A percentile compares a stretch with the other conserved stretches of the same genome.
Evolutionary conservation across 1,140 invertebrate species (phyloP).

Genomic region (Penaeus japonicus): DNA sequence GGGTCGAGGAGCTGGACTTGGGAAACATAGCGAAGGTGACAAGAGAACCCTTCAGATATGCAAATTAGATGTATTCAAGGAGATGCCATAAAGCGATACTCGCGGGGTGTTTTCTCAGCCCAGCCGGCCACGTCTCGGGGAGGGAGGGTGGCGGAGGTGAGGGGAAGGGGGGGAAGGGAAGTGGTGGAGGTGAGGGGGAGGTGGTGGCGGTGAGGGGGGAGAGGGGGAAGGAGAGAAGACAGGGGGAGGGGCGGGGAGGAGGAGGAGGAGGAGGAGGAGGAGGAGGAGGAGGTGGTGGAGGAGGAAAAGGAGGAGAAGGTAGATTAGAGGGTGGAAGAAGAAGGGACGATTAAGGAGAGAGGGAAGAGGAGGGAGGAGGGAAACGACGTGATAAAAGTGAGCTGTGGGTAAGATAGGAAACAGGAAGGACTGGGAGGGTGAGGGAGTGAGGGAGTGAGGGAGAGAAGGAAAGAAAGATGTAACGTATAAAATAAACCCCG

Average conservation of each 20-base stretch:
- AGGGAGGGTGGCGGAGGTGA: not conserved
- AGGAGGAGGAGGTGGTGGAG: not conserved
- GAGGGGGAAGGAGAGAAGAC: not conserved
- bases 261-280: not conserved
- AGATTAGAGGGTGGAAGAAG: too few species aligned
- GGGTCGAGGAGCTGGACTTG: conserved; percentile 10
- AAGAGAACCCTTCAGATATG: conserved; percentile 54
- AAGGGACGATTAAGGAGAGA: not conserved
- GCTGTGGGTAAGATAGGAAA: not conserved
- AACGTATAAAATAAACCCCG: not conserved
- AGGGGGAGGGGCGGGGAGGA: not conserved
- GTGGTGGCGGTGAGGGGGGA: not conserved
- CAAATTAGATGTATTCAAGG: conserved; percentile 51
- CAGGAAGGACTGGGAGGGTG: not conserved
- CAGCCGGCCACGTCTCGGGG: not conserved
- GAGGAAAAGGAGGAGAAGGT: not conserved
- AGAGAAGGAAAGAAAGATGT: not conserved
- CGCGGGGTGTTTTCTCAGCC: conserved; percentile 36
- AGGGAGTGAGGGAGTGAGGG: not conserved
- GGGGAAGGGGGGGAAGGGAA: not conserved
- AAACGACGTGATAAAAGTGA: not conserved
- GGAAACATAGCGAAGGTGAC: conserved; percentile 50
- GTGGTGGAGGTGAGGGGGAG: not conserved
- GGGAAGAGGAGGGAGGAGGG: not conserved
- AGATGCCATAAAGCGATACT: conserved; percentile 48